Evolutionary conservation across 2,888 invertebrate genomes (phyloP).

Genomic region (Synergus laeviventris): DNA sequence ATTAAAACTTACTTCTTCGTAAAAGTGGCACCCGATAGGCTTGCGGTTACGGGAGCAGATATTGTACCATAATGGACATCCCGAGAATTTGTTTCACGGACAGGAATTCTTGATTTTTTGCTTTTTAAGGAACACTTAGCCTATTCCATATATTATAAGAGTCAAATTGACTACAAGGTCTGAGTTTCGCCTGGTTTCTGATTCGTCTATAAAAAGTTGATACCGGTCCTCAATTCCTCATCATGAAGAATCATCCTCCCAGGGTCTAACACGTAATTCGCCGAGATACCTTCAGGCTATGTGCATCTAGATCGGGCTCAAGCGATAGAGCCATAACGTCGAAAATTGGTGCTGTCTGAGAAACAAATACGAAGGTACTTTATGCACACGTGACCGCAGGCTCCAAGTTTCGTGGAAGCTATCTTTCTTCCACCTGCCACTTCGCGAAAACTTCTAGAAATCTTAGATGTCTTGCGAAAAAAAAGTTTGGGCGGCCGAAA

Average conservation of each 20-base stretch:
- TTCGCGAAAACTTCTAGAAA: slow-evolving; percentile 19
- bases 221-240: not conserved
- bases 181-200: not conserved
- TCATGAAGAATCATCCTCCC: not conserved
- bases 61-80: slow-evolving; percentile 8
- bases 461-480: slow-evolving; percentile 26
- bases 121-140: too few species aligned
- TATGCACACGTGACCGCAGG: slow-evolving; percentile 57
- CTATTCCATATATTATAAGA: too few species aligned
- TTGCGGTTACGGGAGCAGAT: slow-evolving; percentile 7
- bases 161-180: not conserved
- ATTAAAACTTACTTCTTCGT: slow-evolving; percentile 15
- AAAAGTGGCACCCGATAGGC: not conserved
- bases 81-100: not conserved
- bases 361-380: slow-evolving; percentile 61
- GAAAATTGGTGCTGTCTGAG: slow-evolving; percentile 67
- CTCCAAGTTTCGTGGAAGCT: slow-evolving; percentile 68
- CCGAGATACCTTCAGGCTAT: slow-evolving; percentile 53
- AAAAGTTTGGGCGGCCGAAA: not conserved
- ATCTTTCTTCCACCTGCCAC: slow-evolving; percentile 67
- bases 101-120: too few species aligned
- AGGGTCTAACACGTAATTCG: slow-evolving; percentile 52
- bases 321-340: slow-evolving; percentile 67
- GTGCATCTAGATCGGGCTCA: slow-evolving; percentile 57
- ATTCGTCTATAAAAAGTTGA: not conserved